Evolutionary conservation across 2,797 vertebrate species (phyloP), one percentile per base, ranked within the genome.

Genomic region (Ara ararauna): DNA sequence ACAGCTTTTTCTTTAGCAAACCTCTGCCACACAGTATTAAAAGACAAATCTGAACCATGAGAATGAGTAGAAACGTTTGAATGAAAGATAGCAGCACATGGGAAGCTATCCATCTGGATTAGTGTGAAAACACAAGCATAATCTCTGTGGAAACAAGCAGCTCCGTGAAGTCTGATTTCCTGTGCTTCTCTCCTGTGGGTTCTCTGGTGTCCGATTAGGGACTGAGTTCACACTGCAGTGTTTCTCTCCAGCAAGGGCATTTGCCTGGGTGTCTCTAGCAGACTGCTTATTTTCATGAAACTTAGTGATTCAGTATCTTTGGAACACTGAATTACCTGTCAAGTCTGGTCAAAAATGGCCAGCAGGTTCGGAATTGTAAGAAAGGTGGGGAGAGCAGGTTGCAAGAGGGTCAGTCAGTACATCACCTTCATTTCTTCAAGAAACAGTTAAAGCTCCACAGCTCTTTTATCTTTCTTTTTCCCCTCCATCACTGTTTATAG

Each of bases 71-170:
- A 68, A 94, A 67, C 14, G 1, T 80, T 85, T 80, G 72, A 95
- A 87, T 93, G 96, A 96, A 95, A 92, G 92, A 96, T 80, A 93
- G 92, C 92, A 93, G 90, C 95, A 95, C 90, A 93, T 93, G 92
- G 84, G 48, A 92, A 91, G 58, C 85, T 81, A 95, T 94, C 94
- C 87, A 93, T 95, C 93, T 93, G 93, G 90, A 96, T 96, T 93
- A 95, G 91, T 73, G 93, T 70, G 87, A 97, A 95, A 96, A 95
- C 79, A 94, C 76, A 72, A 90, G 74, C 47, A 56, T 87, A 92
- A 95, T 89, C 92, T 79, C 92, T 90, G 94, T 61, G 90, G 88
- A 95, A 97, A 95, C 74, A 87, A 89, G 89, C 93, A 96, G 78
- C 84, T 83, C 95, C 62, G 0, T 89, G 93, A 95, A 92, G 90